Base-by-base conservation (phyloP, 2,888 invertebrate species). In the Osmoderma eremita region DNA sequence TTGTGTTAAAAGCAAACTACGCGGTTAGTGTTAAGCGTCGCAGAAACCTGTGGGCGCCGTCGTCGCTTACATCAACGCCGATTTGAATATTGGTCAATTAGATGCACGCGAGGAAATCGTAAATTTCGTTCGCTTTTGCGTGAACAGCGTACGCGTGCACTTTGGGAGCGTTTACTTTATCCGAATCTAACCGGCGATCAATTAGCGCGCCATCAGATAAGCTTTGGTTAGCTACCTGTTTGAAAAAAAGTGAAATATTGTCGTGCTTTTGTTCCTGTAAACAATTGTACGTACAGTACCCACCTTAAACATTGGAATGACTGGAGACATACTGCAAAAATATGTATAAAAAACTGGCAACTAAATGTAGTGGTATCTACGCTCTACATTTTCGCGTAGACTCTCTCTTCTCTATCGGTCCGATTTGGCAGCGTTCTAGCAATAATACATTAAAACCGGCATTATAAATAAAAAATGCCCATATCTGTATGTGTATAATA, bases 81-180 rank as follows among this genome's bases (percentile, higher is more conserved):
- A 30, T 45, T 61, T 30, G 30, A 45, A 45, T 45, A 61, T 61
- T 61, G 58, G 58, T 61, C 58, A 61, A 61, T 61, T 61, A 61
- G 24, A 45, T 30, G 45, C 58, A 61, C 58, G 58, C 58, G 45
- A 61, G 24, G 1, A 42, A 42, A 45, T n/a, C 58, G 45, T 61
- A 61, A 61, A 61, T 61, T 61, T 36, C 17, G 45, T 48, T 61
- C 58, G 58, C 58, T 61, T 61, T 61, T 61, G 58, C 58, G 45
- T 61, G 58, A 61, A 61, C 45, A 61, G 13, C 36, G 58, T 13
- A 17, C 58, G 45, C 58, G 58, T 61, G 58, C 58, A 56, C 10
- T n/a, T n/a, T n/a, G 30, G 12, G 30, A 15, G 10, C 45, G 18
- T 17, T 48, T 18, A 30, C 58, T 30, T 6, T 13, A 61, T 61